Evolutionary conservation across 2,888 invertebrate genomes (phyloP).

Genomic region (Boloria euphrosyne): DNA sequence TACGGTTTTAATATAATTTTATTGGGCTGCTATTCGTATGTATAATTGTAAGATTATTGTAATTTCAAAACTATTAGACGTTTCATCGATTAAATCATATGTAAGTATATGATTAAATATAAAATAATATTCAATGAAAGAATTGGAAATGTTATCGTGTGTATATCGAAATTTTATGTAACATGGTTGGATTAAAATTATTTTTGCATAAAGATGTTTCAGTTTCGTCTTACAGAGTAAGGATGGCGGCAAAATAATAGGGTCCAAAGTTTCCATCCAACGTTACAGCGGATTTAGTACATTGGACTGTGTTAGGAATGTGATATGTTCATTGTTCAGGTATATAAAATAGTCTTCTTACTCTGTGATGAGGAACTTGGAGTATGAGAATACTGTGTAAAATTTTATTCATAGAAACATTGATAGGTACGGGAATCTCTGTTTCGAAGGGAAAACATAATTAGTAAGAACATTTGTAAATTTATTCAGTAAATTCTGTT

Average conservation of each 20-base stretch:
- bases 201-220: constrained; percentile 56
- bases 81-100: constrained; percentile 59
- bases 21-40: constrained; percentile 56
- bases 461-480: constrained; percentile 52
- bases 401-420: constrained; percentile 61
- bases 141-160: constrained; percentile 65
- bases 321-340: constrained; percentile 64
- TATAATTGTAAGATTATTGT: constrained; percentile 53
- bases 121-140: constrained; percentile 58
- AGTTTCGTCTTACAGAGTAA: constrained; percentile 71
- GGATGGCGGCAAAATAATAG: constrained; percentile 65
- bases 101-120: constrained; percentile 59
- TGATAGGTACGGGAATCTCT: constrained; percentile 81
- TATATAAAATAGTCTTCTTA: constrained; percentile 61
- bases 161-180: constrained; percentile 52
- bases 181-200: constrained; percentile 55
- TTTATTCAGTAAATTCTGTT: constrained; percentile 28
- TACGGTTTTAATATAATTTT: constrained; percentile 51
- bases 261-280: constrained; percentile 80
- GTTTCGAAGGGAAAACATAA: constrained; percentile 78
- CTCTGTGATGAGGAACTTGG: constrained; percentile 67
- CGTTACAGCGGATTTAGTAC: constrained; percentile 62
- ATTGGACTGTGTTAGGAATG: constrained; percentile 71
- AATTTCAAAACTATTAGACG: constrained; percentile 59
- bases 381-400: constrained; percentile 52